These are phyloP conservation scores for Drosophila bipectinata DNA, from an alignment of 1,140 invertebrate genomes.

Conservation along the genomic window DNA sequence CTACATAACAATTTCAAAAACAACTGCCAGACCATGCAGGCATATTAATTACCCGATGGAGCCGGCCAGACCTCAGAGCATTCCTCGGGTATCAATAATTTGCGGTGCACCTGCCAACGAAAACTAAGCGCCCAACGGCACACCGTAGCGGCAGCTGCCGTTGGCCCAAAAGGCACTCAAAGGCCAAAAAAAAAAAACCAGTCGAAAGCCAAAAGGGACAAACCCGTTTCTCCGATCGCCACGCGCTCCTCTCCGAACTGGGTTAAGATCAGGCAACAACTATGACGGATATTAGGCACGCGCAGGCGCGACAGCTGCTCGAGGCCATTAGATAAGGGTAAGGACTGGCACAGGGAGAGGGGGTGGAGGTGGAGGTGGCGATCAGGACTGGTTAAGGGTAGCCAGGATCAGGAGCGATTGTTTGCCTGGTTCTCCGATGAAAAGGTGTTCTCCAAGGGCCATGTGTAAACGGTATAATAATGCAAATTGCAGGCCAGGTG, in stretches of 20 bases:
- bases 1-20: conserved; percentile 50
- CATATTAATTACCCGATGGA: conserved; percentile 67
- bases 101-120: conserved; percentile 71
- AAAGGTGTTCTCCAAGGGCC: conserved; percentile 55
- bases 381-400: background rate
- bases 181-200: conserved; percentile 27
- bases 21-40: conserved; percentile 17
- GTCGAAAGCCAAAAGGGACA: conserved; percentile 37
- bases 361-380: background rate
- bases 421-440: conserved; percentile 30
- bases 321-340: conserved; percentile 45
- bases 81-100: conserved; percentile 72
- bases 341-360: background rate
- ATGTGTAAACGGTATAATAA: conserved; percentile 75
- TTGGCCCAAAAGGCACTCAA: conserved; percentile 12
- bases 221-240: conserved; percentile 65
- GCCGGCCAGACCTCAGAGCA: conserved; percentile 26
- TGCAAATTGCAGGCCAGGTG: conserved; percentile 81
- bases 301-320: conserved; percentile 73
- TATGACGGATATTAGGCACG: conserved; percentile 69
- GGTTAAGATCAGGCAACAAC: conserved; percentile 29
- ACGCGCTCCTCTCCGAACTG: conserved; percentile 56
- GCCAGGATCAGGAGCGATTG: conserved; percentile 49
- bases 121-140: conserved; percentile 59
- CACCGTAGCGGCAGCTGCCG: conserved; percentile 39